A percentile compares a stretch with the other conserved stretches of the same genome.
These are phyloP conservation scores for Coregonus sp. DNA, from an alignment of 2,797 vertebrate species.

Conservation along the genomic window DNA sequence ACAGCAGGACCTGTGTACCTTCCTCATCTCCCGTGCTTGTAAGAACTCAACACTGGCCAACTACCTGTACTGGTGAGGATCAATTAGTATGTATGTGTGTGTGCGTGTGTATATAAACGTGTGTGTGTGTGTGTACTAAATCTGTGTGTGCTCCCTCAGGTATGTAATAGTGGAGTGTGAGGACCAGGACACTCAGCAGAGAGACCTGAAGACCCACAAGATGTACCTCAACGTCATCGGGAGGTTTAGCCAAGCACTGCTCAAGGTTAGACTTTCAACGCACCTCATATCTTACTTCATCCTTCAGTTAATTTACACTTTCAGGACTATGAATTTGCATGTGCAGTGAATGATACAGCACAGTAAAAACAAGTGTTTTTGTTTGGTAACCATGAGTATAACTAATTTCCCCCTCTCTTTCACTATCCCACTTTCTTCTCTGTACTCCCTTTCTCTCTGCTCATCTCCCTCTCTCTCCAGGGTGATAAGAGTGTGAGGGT, in stretches of 20 bases:
- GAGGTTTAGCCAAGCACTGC: conserved; percentile 93
- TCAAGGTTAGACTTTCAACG: conserved; percentile 81
- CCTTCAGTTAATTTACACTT: no score
- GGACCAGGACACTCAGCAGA: conserved; percentile 95
- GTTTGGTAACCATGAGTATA: no score
- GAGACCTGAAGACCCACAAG: conserved; percentile 95
- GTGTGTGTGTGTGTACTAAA: neutral
- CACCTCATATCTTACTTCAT: no score
- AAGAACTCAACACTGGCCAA: conserved; percentile 97
- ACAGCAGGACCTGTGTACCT: conserved; percentile 88
- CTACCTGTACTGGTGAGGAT: conserved; percentile 94
- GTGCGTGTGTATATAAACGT: neutral
- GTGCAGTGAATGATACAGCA: no score
- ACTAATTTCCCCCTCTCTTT: neutral
- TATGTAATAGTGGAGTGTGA: conserved; percentile 99
- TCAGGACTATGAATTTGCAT: no score
- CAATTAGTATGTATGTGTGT: neutral
- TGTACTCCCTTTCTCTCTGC: neutral
- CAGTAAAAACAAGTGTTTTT: neutral
- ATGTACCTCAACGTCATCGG: conserved; percentile 99
- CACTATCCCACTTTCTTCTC: no score
- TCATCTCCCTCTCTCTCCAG: conserved; percentile 62
- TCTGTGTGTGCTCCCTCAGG: conserved; percentile 69
- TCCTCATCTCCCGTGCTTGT: conserved; percentile 96
- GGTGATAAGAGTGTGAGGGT: conserved; percentile 95